Conservation (phyloP, 2,797 vertebrate species). For the Clarias fuscus region DNA sequence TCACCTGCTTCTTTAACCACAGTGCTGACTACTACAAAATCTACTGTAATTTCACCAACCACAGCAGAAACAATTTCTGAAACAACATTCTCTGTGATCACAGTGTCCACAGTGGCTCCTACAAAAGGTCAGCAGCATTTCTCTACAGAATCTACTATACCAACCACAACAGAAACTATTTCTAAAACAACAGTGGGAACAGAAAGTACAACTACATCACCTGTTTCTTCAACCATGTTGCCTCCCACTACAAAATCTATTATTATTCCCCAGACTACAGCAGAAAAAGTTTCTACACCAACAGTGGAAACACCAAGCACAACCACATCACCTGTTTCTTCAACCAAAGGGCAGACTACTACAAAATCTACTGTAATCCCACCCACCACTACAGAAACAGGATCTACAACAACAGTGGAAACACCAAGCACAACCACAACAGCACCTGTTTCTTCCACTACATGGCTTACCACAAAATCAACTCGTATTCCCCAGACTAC, state of each 20-base stretch:
- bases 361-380: neutral
- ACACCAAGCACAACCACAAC: neutral
- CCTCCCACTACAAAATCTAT: neutral
- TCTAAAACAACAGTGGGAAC: neutral
- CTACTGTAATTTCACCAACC: neutral
- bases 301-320: conserved; percentile 3
- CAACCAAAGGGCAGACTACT: neutral
- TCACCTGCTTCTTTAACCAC: neutral
- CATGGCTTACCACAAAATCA: too few species aligned
- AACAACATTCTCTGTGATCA: neutral
- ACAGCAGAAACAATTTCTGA: neutral
- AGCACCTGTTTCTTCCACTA: too few species aligned
- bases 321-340: too few species aligned
- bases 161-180: too few species aligned
- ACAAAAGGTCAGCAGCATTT: too few species aligned
- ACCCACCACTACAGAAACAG: neutral
- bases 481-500: neutral
- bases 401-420: conserved; percentile 7
- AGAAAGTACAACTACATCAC: neutral
- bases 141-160: too few species aligned
- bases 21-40: neutral
- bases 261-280: neutral
- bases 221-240: neutral
- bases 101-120: too few species aligned
- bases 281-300: neutral